These are phyloP conservation scores for Myxocyprinus asiaticus DNA, from an alignment of 2,113 vertebrate genomes.

Conservation along the genomic window DNA sequence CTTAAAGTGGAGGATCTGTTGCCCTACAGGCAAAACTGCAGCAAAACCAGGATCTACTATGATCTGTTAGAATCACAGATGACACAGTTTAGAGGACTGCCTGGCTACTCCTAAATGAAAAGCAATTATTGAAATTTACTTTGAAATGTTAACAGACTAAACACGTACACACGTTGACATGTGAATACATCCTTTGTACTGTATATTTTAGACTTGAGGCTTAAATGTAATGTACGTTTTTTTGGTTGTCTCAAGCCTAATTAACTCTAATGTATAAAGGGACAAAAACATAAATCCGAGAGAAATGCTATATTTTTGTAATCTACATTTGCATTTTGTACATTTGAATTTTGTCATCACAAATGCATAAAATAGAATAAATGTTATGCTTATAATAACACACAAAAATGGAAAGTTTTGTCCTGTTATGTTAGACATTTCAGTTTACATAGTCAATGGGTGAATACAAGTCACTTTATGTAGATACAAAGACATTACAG, in stretches of 20 bases:
- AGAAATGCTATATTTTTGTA: neutral
- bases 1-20: constrained; percentile 81
- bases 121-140: neutral
- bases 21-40: constrained; percentile 76
- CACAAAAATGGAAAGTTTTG: too few species aligned
- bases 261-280: too few species aligned
- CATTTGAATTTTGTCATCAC: too few species aligned
- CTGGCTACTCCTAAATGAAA: constrained; percentile 57
- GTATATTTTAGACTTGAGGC: too few species aligned
- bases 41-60: constrained; percentile 83
- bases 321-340: neutral
- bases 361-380: too few species aligned
- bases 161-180: too few species aligned
- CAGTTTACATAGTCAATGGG: too few species aligned
- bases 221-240: too few species aligned
- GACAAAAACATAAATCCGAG: neutral
- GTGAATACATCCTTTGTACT: too few species aligned
- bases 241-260: too few species aligned
- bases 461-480: neutral
- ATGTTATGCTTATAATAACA: neutral
- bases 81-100: constrained; percentile 73
- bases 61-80: constrained; percentile 84
- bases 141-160: too few species aligned
- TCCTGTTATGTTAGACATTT: too few species aligned
- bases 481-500: constrained; percentile 5